Percentiles rank a stretch among this genome's conserved stretches.
These are phyloP conservation scores for Falco rusticolus DNA, from an alignment of 2,797 vertebrate genomes.

Conservation along the genomic window DNA sequence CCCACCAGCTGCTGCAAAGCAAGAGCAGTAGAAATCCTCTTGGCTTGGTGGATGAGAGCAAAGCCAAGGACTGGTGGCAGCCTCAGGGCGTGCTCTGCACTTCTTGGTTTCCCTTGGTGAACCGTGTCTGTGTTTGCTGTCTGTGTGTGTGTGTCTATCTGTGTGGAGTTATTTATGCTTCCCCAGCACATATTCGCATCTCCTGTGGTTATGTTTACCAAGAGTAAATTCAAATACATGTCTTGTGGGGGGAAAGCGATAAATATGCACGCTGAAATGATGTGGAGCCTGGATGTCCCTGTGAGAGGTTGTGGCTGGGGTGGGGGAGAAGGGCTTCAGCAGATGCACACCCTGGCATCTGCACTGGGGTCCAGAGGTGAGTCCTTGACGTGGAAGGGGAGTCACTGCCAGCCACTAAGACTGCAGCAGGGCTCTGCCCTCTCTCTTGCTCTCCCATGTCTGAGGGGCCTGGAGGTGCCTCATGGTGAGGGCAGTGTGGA, in stretches of 20 bases:
- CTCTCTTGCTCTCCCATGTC: not conserved
- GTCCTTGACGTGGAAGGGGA: not conserved
- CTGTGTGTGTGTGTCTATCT: slow-evolving; percentile 45
- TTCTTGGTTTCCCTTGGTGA: slow-evolving; percentile 66
- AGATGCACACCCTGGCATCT: not conserved
- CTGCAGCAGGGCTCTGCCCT: not conserved
- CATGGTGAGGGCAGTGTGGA: not conserved
- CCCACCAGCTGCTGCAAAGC: slow-evolving; percentile 53
- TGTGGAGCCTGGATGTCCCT: slow-evolving; percentile 36
- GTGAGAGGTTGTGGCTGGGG: not conserved
- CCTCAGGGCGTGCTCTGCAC: slow-evolving; percentile 65
- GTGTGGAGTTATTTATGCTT: slow-evolving; percentile 69
- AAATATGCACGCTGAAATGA: slow-evolving; percentile 55
- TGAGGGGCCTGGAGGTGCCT: not conserved
- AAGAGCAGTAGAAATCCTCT: slow-evolving; percentile 36
- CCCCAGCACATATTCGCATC: slow-evolving; percentile 50
- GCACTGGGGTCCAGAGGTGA: rapidly evolving
- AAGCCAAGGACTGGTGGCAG: slow-evolving; percentile 59
- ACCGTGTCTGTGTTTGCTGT: slow-evolving; percentile 52
- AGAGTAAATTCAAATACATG: slow-evolving; percentile 60
- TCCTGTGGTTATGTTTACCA: slow-evolving; percentile 66
- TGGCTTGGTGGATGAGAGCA: slow-evolving; percentile 32
- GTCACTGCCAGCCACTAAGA: not conserved
- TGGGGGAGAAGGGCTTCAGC: not conserved
- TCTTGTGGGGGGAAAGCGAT: slow-evolving; percentile 39